Evolutionary conservation across 2,113 vertebrate genomes (phyloP), one percentile per base, ranked within the genome.

Genomic region (Trogon surrucura): DNA sequence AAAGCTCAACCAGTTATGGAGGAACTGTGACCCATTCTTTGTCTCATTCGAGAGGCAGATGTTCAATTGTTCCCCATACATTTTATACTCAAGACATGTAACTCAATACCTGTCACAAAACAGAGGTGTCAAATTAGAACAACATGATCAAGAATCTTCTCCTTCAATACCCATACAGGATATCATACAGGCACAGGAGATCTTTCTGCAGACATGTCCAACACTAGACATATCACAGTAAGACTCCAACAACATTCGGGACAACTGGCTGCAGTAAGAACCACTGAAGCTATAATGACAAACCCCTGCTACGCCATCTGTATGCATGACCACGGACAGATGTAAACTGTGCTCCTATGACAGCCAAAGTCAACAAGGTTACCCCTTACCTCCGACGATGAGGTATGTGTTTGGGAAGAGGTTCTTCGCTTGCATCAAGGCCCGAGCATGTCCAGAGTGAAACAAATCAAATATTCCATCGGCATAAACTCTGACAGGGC

Each of bases 381-480:
- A 86, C 65, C 91, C 70, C 98, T 98, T 98, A 99, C 99, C 99
- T 97, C 99, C 99, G 4, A 99, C 99, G 64, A 99, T 99, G 97
- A 99, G 99, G 96, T 99, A 99, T 26, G 99, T 99, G 93, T 99
- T 99, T 82, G 99, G 99, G 95, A 99, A 99, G 93, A 99, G 99
- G 95, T 99, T 98, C 97, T 99, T 99, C 0, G 99, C 99, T 97
- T 99, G 99, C 99, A 99, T 99, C 93, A 99, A 98, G 48, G 99
- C 99, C 75, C 99, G 98, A 95, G 99, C 99, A 20, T 99, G 99
- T 93, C 99, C 99, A 20, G 99, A 99, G 96, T 99, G 99, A 96
- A 99, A 99, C 95, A 99, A 98, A 71, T 99, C 99, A 97, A 99
- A 99, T 98, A 99, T 99, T 51, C 99, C 99, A 89, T 99, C 99